These are phyloP conservation scores for Peromyscus attwateri DNA, from an alignment of 2,797 vertebrate genomes.

Conservation along the genomic window DNA sequence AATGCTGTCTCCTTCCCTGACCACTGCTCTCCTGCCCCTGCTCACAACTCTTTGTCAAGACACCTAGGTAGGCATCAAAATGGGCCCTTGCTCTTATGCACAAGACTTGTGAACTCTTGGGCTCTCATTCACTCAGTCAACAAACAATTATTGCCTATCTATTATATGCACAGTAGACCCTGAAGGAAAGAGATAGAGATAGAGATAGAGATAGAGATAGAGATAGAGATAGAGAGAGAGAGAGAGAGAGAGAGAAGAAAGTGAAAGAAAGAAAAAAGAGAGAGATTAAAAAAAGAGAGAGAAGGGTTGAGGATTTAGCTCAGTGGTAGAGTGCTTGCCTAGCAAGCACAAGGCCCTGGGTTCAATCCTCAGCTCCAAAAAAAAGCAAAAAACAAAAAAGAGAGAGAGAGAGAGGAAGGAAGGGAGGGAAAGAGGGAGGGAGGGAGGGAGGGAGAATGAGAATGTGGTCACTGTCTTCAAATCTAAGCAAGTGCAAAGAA, in stretches of 20 bases:
- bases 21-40: not conserved
- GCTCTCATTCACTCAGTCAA: not conserved
- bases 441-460: not conserved
- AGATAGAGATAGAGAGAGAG: no score
- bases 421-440: not conserved
- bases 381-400: no score
- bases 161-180: not conserved
- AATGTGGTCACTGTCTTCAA: not conserved
- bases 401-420: not conserved
- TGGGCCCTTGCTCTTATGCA: not conserved
- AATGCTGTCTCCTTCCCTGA: not conserved
- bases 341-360: no score
- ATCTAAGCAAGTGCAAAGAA: conserved; percentile 40
- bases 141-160: not conserved
- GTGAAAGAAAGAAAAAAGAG: not conserved
- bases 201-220: no score
- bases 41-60: not conserved
- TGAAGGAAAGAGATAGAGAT: no score
- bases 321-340: no score
- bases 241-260: no score
- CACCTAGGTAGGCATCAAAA: not conserved
- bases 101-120: not conserved
- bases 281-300: no score
- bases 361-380: no score
- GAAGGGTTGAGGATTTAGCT: no score